Percentiles rank a stretch among this genome's conserved stretches.
Evolutionary conservation across 2,888 invertebrate genomes (phyloP).

Genomic region (Flabesymbios commensalis): DNA sequence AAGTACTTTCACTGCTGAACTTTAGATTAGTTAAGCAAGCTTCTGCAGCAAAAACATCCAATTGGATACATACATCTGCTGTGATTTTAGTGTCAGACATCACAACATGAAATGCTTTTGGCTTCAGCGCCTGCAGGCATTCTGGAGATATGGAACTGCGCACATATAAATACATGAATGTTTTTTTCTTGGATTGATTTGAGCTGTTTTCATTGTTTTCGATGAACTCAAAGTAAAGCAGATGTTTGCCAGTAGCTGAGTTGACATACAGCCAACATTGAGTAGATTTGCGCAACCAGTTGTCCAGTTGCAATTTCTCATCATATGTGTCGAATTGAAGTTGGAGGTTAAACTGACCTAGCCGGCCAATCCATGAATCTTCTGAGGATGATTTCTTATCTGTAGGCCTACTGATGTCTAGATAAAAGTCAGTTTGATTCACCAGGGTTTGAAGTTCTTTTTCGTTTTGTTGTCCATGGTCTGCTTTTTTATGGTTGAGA

Average conservation of each 20-base stretch:
- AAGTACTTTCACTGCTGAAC: too few relatives aligned
- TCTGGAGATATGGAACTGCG: constrained; percentile 5
- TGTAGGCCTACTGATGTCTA: too few relatives aligned
- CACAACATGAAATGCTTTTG: constrained; percentile 11
- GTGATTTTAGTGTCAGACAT: too few relatives aligned
- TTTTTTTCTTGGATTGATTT: constrained; percentile 2
- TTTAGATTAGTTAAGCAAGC: too few relatives aligned
- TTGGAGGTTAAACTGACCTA: constrained; percentile 17
- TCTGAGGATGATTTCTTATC: too few relatives aligned
- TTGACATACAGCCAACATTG: constrained; percentile 55
- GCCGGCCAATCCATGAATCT: constrained; percentile 34
- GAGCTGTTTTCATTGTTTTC: constrained; percentile 5
- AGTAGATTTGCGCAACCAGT: neutral
- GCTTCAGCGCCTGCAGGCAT: constrained; percentile 7
- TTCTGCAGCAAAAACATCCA: too few relatives aligned
- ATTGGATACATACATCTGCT: too few relatives aligned
- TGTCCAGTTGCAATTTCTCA: constrained; percentile 1
- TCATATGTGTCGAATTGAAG: neutral
- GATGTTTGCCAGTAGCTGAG: constrained; percentile 38
- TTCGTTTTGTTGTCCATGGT: too few relatives aligned
- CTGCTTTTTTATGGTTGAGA: too few relatives aligned
- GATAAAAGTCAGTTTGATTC: too few relatives aligned
- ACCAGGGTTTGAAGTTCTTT: too few relatives aligned
- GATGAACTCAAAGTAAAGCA: constrained; percentile 51
- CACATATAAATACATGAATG: constrained; percentile 8